Evolutionary conservation across 2,797 vertebrate species (phyloP), one percentile per base, ranked within the genome.

Genomic region (Siniperca scherzeri): DNA sequence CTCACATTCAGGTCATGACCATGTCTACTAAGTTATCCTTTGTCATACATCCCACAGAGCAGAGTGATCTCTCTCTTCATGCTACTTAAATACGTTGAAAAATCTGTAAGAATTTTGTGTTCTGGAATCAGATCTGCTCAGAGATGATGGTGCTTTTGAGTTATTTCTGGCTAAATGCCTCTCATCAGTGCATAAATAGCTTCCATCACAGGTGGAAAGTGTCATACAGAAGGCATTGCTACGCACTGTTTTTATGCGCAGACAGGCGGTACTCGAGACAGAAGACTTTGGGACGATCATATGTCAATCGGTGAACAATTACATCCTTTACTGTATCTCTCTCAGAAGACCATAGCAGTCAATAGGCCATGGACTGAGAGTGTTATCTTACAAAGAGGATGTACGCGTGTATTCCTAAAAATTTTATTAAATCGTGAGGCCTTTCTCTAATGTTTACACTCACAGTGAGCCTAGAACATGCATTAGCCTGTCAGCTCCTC

Each of bases 271-370:
- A 89, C 83, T 57, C 72, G 73, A 92, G 81, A 92, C 50, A 22
- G 13, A 50, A 46, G 70, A 77, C 74, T 77, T 78, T 40, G 25
- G 78, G 75, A 74, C 21, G 80, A 85, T 88, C 85, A 65, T 89
- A 68, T 86, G 73, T 85, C 88, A 77, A 64, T 56, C 12, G 1
- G 25, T 59, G 78, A 87, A 91, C 82, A 85, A 86, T 86, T 80
- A 78, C 84, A 92, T 93, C 85, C 77, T 83, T 90, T 88, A 91
- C 88, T 91, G 91, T 85, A 80, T 84, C 11, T 19, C 75, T 72
- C 62, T 71, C 56, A 53, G 66, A 82, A 65, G 76, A 64, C 44
- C 61, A 10, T 7, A 70, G 74, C 48, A 79, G 78, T 78, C 77
- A 77, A 67, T 55, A 77, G 59, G 50, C 61, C 2, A 8, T 57